These are phyloP conservation scores for Piaya cayana DNA, from an alignment of 2,113 vertebrate genomes.

Conservation along the genomic window DNA sequence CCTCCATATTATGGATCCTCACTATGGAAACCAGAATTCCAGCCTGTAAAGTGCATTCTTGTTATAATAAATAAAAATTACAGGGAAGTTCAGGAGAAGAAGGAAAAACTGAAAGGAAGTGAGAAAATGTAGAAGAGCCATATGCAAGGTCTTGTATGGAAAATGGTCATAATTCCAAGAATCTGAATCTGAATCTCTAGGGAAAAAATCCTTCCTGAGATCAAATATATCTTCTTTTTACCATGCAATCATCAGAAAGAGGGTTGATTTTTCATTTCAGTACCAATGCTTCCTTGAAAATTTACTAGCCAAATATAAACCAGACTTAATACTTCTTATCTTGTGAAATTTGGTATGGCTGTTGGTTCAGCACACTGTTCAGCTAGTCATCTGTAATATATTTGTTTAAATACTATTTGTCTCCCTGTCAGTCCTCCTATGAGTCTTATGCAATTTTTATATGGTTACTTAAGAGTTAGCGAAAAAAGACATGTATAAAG, in stretches of 20 bases:
- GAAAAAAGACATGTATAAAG: background rate
- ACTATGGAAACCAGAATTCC: background rate
- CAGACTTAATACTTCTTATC: background rate
- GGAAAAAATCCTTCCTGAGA: background rate
- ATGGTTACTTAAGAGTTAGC: background rate
- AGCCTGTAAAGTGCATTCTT: background rate
- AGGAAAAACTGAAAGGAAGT: background rate
- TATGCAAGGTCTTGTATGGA: background rate
- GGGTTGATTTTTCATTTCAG: background rate
- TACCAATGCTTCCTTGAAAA: background rate
- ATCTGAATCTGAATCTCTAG: background rate
- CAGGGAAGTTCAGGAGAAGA: background rate
- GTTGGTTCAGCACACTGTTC: background rate
- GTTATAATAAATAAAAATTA: background rate
- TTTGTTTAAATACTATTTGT: background rate
- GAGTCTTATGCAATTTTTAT: background rate
- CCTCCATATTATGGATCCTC: background rate
- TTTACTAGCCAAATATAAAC: background rate
- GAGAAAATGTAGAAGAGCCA: background rate
- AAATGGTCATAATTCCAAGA: background rate
- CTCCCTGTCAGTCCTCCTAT: background rate
- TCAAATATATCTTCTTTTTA: background rate
- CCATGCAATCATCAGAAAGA: background rate
- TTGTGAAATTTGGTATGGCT: background rate
- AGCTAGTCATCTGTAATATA: background rate